Conservation (phyloP, 2,888 invertebrate species). For the Seladonia tumulorum region DNA sequence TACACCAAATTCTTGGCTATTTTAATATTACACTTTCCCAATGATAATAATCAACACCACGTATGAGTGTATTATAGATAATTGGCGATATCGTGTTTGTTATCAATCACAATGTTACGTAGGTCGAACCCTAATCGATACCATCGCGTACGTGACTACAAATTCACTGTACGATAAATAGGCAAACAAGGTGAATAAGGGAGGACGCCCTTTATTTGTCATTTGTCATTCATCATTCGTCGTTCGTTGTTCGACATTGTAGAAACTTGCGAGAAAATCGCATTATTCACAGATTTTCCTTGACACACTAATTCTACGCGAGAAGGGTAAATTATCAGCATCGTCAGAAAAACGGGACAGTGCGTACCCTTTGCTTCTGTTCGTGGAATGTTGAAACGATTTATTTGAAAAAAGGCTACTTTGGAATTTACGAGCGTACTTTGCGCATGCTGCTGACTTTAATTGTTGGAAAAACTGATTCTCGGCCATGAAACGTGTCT, state of each 20-base stretch:
- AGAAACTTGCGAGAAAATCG: background rate
- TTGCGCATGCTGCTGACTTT: background rate
- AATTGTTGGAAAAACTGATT: constrained; percentile 1
- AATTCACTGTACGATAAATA: background rate
- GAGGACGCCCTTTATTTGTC: background rate
- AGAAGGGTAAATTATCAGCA: background rate
- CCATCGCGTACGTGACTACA: background rate
- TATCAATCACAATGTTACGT: background rate
- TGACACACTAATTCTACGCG: background rate
- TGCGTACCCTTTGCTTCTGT: background rate
- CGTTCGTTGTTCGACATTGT: background rate
- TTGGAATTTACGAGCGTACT: background rate
- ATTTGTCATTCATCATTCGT: background rate
- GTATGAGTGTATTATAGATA: too few species aligned
- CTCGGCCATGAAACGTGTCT: background rate
- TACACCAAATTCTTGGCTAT: background rate
- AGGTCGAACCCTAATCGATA: background rate
- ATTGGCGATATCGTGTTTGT: background rate
- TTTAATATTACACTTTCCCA: background rate
- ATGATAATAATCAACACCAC: background rate
- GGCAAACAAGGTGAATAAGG: background rate
- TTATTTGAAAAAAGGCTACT: background rate
- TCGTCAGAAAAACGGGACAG: background rate
- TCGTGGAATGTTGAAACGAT: constrained; percentile 6
- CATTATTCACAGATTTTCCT: constrained; percentile 1